Percentiles rank a stretch among this genome's conserved stretches.
These are phyloP conservation scores for Gavia stellata DNA, from an alignment of 2,113 vertebrate genomes.

Conservation along the genomic window DNA sequence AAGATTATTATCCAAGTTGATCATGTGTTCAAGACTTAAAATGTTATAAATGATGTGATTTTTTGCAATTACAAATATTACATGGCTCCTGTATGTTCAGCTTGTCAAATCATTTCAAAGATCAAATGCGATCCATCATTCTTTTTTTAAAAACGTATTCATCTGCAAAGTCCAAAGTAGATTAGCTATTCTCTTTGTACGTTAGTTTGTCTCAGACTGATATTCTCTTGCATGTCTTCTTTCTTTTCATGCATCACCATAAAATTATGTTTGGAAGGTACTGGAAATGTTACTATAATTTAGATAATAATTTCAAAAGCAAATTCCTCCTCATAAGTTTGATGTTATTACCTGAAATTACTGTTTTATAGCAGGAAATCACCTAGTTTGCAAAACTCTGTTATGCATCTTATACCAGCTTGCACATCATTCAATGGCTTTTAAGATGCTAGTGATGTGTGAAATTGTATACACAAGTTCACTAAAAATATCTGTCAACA, in stretches of 20 bases:
- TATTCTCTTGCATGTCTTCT: neutral
- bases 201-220: neutral
- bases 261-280: neutral
- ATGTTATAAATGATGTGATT: neutral
- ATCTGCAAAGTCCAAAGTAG: neutral
- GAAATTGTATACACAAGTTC: neutral
- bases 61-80: neutral
- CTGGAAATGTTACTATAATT: neutral
- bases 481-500: neutral
- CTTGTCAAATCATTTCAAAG: neutral
- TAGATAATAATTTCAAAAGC: neutral
- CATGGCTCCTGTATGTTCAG: neutral
- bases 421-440: neutral
- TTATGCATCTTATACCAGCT: neutral
- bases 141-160: neutral
- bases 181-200: neutral
- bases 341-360: neutral
- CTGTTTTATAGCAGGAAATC: neutral
- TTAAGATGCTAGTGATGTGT: neutral
- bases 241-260: neutral
- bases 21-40: neutral
- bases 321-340: neutral
- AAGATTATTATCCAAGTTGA: neutral
- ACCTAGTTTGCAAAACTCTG: neutral
- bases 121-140: neutral